Percentiles rank a stretch among this genome's conserved stretches.
Evolutionary conservation across 1,140 invertebrate genomes (phyloP).

Genomic region (Drosophila rhopaloa): DNA sequence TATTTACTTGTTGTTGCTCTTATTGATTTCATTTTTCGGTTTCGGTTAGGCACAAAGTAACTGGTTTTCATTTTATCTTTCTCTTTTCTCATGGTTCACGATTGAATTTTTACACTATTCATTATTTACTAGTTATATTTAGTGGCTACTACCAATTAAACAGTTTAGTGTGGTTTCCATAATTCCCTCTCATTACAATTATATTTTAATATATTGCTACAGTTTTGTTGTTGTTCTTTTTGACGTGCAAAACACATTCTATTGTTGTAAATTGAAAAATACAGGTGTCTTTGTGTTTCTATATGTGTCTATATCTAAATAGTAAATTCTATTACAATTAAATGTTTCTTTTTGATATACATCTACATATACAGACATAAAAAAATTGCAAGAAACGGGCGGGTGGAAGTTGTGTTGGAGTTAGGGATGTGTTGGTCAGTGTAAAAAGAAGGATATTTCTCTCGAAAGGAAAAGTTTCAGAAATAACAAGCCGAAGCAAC

Average conservation of each 20-base stretch:
- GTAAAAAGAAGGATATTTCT: neutral
- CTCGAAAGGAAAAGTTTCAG: neutral
- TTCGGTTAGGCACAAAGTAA: conserved; percentile 80
- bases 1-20: conserved; percentile 67
- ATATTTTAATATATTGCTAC: conserved; percentile 63
- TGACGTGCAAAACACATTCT: conserved; percentile 24
- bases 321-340: conserved; percentile 65
- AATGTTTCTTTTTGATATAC: conserved; percentile 41
- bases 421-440: conserved; percentile 7
- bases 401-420: conserved; percentile 9
- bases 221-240: conserved; percentile 32
- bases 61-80: conserved; percentile 50
- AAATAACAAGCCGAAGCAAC: conserved; percentile 6
- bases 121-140: conserved; percentile 68
- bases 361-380: conserved; percentile 48
- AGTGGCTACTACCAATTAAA: conserved; percentile 66
- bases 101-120: conserved; percentile 58
- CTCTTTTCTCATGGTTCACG: conserved; percentile 38
- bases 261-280: conserved; percentile 52
- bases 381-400: conserved; percentile 29
- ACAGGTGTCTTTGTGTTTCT: conserved; percentile 50
- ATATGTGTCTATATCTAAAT: conserved; percentile 32
- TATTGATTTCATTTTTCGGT: conserved; percentile 64
- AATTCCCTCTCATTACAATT: conserved; percentile 40
- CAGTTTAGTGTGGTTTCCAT: conserved; percentile 48